phyloP scores from a whole-genome alignment of 2,797 vertebrate genomes.

The Ptychobarbus kaznakovi region DNA sequence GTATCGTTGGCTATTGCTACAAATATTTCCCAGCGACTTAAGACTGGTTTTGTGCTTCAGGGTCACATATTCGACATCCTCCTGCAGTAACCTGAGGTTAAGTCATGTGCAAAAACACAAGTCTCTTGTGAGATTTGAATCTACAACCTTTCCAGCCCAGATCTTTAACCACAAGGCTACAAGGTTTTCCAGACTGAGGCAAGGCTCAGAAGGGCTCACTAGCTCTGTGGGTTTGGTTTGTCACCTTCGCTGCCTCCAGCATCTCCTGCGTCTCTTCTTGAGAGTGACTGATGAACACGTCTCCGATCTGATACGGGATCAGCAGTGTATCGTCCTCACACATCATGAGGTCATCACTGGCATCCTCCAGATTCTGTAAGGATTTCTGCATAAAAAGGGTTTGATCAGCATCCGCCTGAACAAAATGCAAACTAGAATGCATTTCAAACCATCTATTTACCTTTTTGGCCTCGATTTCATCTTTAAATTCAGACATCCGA shows the following conservation, averaged over 20 bases:
- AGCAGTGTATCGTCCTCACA: constrained; percentile 86
- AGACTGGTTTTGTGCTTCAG: too few species aligned
- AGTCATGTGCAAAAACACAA: too few species aligned
- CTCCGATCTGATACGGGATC: constrained; percentile 95
- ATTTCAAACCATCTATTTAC: constrained; percentile 66
- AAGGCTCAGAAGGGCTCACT: neutral
- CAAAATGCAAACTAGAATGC: neutral
- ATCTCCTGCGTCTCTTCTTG: constrained; percentile 96
- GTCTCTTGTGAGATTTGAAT: neutral
- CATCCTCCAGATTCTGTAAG: constrained; percentile 94
- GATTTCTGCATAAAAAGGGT: constrained; percentile 82
- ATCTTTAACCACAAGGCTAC: neutral
- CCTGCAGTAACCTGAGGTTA: neutral
- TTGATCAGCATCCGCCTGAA: neutral
- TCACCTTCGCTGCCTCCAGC: constrained; percentile 94
- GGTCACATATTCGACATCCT: neutral
- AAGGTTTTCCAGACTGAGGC: neutral
- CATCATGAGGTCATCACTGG: constrained; percentile 95
- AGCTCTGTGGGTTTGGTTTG: neutral
- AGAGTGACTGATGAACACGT: constrained; percentile 94
- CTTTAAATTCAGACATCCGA: constrained; percentile 93
- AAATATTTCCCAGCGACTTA: too few species aligned
- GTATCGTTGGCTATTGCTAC: too few species aligned
- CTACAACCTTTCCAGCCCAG: neutral
- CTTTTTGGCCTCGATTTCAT: constrained; percentile 95